Evolutionary conservation across 2,888 invertebrate species (phyloP).

Genomic region (Drosophila affinis): DNA sequence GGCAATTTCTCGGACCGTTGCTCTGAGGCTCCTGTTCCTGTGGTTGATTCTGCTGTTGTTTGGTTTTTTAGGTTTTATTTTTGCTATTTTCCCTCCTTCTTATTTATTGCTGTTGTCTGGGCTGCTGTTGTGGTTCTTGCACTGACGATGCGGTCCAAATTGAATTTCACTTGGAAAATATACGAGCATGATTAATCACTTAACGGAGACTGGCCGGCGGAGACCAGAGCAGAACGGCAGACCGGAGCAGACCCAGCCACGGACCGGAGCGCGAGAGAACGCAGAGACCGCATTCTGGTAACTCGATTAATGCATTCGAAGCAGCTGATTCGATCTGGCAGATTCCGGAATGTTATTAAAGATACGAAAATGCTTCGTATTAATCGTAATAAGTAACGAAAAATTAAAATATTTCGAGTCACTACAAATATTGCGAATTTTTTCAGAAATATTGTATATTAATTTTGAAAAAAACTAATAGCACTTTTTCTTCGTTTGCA

Average conservation of each 20-base stretch:
- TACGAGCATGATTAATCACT: constrained; percentile 77
- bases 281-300: constrained; percentile 20
- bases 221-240: constrained; percentile 1
- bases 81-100: constrained; percentile 28
- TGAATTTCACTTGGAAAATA: constrained; percentile 71
- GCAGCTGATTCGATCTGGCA: constrained; percentile 29
- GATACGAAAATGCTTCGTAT: constrained; percentile 8
- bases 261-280: constrained; percentile 7
- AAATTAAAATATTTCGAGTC: constrained; percentile 3
- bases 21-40: constrained; percentile 27
- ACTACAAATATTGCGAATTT: not conserved
- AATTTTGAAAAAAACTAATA: not conserved
- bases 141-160: constrained; percentile 65
- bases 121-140: constrained; percentile 34
- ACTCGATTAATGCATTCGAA: constrained; percentile 24
- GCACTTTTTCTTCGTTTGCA: constrained; percentile 2
- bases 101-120: constrained; percentile 18
- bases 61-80: constrained; percentile 16
- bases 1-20: constrained; percentile 9
- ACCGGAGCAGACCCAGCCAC: constrained; percentile 9
- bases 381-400: not conserved
- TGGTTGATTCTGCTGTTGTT: constrained; percentile 27
- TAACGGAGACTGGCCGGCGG: constrained; percentile 34
- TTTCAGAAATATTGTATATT: constrained; percentile 4
- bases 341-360: constrained; percentile 12